A percentile compares a stretch with the other conserved stretches of the same genome.
Evolutionary conservation across 2,797 vertebrate genomes (phyloP).

Genomic region (Sciaenops ocellatus): DNA sequence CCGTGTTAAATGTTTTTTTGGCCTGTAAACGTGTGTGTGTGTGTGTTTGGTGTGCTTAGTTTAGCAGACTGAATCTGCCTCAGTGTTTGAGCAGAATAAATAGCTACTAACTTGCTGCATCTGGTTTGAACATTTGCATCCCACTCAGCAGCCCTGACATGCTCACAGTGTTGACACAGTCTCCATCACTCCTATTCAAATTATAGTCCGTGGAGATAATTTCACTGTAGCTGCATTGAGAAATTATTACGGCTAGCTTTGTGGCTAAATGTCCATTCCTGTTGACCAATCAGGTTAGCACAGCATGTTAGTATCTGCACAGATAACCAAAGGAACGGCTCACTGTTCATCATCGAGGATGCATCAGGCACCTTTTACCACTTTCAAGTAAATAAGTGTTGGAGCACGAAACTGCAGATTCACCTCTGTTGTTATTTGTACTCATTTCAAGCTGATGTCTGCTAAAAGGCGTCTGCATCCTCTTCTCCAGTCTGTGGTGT

Average conservation of each 20-base stretch:
- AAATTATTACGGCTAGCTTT: not conserved
- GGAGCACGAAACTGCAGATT: not conserved
- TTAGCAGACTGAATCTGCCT: not conserved
- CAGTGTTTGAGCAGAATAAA: not conserved
- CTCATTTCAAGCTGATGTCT: not conserved
- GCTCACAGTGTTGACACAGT: constrained; percentile 20
- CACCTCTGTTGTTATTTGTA: not conserved
- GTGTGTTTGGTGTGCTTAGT: not conserved
- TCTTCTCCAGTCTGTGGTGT: constrained; percentile 6
- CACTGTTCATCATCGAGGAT: not conserved
- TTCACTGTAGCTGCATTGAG: not conserved
- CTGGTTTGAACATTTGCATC: constrained; percentile 64
- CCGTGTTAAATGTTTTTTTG: not conserved
- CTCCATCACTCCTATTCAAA: constrained; percentile 44
- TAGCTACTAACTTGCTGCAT: constrained; percentile 11
- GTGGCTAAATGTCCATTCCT: not conserved
- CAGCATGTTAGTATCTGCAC: not conserved
- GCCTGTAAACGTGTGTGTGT: not conserved
- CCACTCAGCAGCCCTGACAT: constrained; percentile 10
- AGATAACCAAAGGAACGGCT: not conserved
- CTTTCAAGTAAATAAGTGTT: not conserved
- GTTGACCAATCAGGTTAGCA: not conserved
- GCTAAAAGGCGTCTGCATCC: no score
- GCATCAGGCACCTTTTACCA: not conserved
- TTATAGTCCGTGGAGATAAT: not conserved